Conservation (phyloP, 2,888 invertebrate species). For the Antitype chi region DNA sequence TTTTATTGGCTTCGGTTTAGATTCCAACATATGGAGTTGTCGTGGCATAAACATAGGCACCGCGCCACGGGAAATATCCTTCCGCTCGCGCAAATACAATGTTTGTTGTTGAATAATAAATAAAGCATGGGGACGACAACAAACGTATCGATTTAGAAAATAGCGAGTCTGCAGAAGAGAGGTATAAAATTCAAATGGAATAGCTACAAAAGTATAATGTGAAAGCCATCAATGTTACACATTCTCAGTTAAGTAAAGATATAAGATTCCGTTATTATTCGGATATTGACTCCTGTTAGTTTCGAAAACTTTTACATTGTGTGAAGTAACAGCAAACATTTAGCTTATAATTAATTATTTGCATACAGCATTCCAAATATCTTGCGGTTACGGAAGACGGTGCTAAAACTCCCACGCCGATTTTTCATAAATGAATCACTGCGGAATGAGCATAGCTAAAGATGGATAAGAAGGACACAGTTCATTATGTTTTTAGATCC, state of each 20-base stretch:
- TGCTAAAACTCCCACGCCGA: conserved; percentile 57
- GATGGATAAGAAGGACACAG: conserved; percentile 40
- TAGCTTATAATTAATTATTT: conserved; percentile 41
- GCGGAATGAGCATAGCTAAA: conserved; percentile 30
- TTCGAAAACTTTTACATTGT: conserved; percentile 24
- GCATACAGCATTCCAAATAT: conserved; percentile 40
- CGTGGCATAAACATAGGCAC: conserved; percentile 64
- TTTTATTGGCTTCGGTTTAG: conserved; percentile 71
- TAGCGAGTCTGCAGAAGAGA: conserved; percentile 21
- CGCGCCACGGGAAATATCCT: conserved; percentile 70
- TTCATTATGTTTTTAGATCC: conserved; percentile 39
- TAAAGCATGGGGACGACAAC: conserved; percentile 38
- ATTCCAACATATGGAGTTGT: conserved; percentile 60
- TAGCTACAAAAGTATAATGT: conserved; percentile 6
- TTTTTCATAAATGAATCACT: conserved; percentile 59
- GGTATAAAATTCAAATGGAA: conserved; percentile 34
- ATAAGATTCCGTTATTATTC: conserved; percentile 32
- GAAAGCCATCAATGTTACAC: conserved; percentile 11
- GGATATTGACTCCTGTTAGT: conserved; percentile 28
- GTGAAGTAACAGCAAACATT: conserved; percentile 38
- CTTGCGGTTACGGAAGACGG: conserved; percentile 55
- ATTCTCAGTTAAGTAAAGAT: conserved; percentile 19
- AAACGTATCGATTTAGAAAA: conserved; percentile 49
- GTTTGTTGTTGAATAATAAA: conserved; percentile 57
- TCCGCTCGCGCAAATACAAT: conserved; percentile 66